Percentiles rank a stretch among this genome's conserved stretches.
Evolutionary conservation across 2,113 vertebrate genomes (phyloP).

Genomic region (Pseudopipra pipra): DNA sequence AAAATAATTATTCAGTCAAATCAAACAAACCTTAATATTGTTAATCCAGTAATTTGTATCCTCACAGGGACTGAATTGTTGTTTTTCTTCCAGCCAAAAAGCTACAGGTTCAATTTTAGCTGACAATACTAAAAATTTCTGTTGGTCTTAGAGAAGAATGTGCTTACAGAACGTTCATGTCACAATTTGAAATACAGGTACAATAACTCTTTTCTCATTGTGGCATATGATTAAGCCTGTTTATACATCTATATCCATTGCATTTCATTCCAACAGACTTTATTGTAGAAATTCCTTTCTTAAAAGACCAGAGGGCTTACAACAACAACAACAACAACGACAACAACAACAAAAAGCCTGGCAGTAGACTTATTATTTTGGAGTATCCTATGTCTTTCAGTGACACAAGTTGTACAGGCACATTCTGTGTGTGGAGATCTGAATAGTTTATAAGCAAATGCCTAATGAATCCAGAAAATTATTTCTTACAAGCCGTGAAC

Average conservation of each 20-base stretch:
- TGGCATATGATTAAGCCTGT: neutral
- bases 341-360: neutral
- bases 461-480: neutral
- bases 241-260: neutral
- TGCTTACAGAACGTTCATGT: neutral
- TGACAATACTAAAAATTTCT: neutral
- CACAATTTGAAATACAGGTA: neutral
- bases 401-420: neutral
- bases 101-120: neutral
- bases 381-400: neutral
- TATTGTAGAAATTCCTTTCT: neutral
- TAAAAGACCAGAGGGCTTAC: neutral
- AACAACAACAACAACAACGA: rapidly evolving
- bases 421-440: neutral
- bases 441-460: neutral
- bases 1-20: slow-evolving; percentile 27
- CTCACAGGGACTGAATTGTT: neutral
- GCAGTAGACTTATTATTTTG: neutral
- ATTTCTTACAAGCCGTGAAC: neutral
- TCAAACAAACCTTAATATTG: neutral
- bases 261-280: neutral
- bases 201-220: neutral
- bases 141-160: neutral
- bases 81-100: neutral
- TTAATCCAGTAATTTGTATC: neutral